Evolutionary conservation across 1,140 invertebrate genomes (phyloP), one percentile per base, ranked within the genome.

Genomic region (Aphaenogaster floridana): DNA sequence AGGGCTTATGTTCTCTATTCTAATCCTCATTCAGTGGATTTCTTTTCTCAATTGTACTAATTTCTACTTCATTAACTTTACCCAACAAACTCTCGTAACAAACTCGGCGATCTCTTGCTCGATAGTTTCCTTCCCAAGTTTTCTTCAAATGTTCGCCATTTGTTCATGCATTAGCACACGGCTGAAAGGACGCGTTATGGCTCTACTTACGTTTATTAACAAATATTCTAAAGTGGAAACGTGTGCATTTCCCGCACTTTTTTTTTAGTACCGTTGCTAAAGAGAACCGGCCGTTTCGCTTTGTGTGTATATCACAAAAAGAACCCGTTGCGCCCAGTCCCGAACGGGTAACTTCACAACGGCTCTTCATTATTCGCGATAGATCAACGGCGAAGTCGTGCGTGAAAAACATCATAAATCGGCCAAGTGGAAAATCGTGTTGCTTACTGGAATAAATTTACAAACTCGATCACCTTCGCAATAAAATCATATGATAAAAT

Each of bases 161-260:
- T 88, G 86, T 90, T 90, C 87, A 80, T 50, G 48, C 59, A 85
- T 90, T 87, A 90, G 68, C 68, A 74, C 81, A 34, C 34, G 71
- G 15, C 4, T 50, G n/a, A 52, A 66, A 87, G 78, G 28, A 42
- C 2, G 34, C 8, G 13, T 69, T 68, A 54, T 50, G 52, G 48
- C 34, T 83, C 42, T 81, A 64, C 72, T 80, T 79, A 54, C 61
- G 69, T 80, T 74, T 77, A 71, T 91, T 91, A 90, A 77, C 86
- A 77, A 66, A 54, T 66, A 88, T 80, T 77, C 63, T 74, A 91
- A 88, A 91, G 81, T 63, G 54, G 61, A 87, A 89, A 42, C 52
- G 59, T 45, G 21, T 36, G 71, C 42, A 69, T 81, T 72, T 71
- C 21, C 85, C 1, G n/a, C 15, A 34, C 50, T 81, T 84, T 84